A percentile compares a stretch with the other conserved stretches of the same genome.
phyloP scores from a whole-genome alignment of 2,797 vertebrate genomes.

The Tragelaphus oryx region DNA sequence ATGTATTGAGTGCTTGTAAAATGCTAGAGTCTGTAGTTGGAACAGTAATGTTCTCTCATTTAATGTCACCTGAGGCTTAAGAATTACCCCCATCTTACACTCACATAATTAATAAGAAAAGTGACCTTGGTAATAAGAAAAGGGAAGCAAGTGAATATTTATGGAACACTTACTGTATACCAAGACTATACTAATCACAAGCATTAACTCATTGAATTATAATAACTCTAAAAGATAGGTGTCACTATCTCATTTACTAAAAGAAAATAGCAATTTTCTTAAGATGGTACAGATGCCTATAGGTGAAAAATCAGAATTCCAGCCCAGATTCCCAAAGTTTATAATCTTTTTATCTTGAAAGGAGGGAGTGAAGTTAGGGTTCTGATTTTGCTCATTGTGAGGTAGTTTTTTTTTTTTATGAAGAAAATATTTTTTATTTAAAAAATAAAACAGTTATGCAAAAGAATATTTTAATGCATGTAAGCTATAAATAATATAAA shows the following conservation, averaged over 20 bases:
- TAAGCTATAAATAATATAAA: too few species aligned
- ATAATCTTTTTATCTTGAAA: neutral
- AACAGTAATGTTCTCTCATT: neutral
- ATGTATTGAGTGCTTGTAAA: neutral
- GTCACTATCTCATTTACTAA: neutral
- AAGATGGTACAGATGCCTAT: neutral
- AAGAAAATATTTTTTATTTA: too few species aligned
- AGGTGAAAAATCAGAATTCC: neutral
- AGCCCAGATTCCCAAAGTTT: neutral
- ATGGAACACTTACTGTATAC: neutral
- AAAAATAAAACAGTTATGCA: too few species aligned
- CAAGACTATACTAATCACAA: neutral
- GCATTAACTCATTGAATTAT: neutral
- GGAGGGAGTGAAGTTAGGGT: neutral
- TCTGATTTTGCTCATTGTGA: neutral
- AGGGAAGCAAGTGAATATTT: neutral
- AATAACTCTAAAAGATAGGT: neutral
- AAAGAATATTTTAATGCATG: too few species aligned
- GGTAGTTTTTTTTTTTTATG: neutral
- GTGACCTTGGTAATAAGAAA: neutral
- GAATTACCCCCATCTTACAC: neutral
- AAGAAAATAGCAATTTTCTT: neutral
- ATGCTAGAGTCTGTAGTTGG: neutral
- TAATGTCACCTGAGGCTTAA: neutral
- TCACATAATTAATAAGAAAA: neutral